Base-by-base conservation (phyloP, 2,888 invertebrate genomes). In the Himalopsyche anomala region DNA sequence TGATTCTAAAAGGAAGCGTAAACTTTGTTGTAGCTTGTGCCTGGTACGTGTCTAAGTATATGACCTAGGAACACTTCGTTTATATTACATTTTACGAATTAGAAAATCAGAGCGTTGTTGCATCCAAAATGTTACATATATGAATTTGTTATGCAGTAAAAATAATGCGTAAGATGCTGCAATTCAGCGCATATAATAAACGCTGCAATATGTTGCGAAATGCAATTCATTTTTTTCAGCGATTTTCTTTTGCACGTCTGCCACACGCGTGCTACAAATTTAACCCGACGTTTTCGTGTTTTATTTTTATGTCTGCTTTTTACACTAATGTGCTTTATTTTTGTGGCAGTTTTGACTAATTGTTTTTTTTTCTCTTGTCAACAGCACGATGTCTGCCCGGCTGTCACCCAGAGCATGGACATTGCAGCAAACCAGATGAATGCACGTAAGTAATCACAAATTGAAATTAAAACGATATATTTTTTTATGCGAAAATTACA, bases 311-410 rank as follows among this genome's bases (percentile, higher is more conserved):
- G 62, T 82, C 56, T 82, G 80, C 80, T 80, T 80, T 84, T 82
- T 81, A 55, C 38, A 69, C 36, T 79, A 80, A 80, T 74, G 80
- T 81, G 83, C 83, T 87, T 87, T 85, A 83, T 85, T 87, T 87
- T 87, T 87, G 74, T 51, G 87, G 85, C 85, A 82, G 54, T 82
- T 82, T 83, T 84, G 79, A 84, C 86, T 82, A 55, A 86, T 82
- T 38, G 62, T 62, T 62, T 82, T 82, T 62, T 45, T 17, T 62
- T 62, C 40, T 87, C 82, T 88, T 87, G 88, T 89, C 92, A 92
- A 84, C 92, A 99, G 99, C 99, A 91, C 96, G 96, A 91, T 99
- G 99, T 94, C 94, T 96, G 92, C 96, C 97, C 91, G 98, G 98
- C 92, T 99, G 99, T 94, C 96, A 97, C 93, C 94, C 95, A 90